Base-by-base conservation (phyloP, 2,797 vertebrate genomes). In the Muraenolepis orangiensis region DNA sequence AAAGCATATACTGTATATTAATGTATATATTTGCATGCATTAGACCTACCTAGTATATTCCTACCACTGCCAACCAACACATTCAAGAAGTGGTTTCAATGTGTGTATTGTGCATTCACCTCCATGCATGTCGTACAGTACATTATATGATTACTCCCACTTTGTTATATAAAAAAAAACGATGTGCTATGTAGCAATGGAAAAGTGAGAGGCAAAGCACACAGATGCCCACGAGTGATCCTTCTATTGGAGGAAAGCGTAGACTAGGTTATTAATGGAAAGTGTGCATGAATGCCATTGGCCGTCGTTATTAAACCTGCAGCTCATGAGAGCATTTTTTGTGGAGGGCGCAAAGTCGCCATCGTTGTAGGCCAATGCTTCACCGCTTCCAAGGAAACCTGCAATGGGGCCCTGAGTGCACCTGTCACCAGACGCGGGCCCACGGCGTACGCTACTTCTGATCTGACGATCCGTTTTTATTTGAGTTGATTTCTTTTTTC, bases 401-500 rank as follows among this genome's bases (percentile, higher is more conserved):
- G 18, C 20, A 6, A 57, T 57, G n/a, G 8, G 51, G 20, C 8
- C 51, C 51, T n/a, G 6, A 57, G 16, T 57, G 51, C 51, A 57
- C 51, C 51, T 57, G 51, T 38, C 36, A 38, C 2, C 61, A 66
- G n/a, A 66, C 11, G 23, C 61, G 26, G 26, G 64, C 14, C 64
- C 64, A 28, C n/a, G n/a, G n/a, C n/a, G n/a, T 28, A 16, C 16
- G 18, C 67, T 31, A 20, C 23, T 30, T 74, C 77, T 69, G n/a
- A 74, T 73, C 64, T n/a, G 61, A 69, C 79, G 73, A 14, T 78
- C 75, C 76, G 73, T 74, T 86, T 80, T 77, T 23, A 84, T 86
- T 80, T 72, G 70, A 80, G 72, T 84, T 85, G 84, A 76, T 78
- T 81, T 72, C 69, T 70, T 83, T 85, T 82, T 77, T 14, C 13